These are phyloP conservation scores for Dolichomitus sp. DNA, from an alignment of 2,888 invertebrate species.

Conservation along the genomic window DNA sequence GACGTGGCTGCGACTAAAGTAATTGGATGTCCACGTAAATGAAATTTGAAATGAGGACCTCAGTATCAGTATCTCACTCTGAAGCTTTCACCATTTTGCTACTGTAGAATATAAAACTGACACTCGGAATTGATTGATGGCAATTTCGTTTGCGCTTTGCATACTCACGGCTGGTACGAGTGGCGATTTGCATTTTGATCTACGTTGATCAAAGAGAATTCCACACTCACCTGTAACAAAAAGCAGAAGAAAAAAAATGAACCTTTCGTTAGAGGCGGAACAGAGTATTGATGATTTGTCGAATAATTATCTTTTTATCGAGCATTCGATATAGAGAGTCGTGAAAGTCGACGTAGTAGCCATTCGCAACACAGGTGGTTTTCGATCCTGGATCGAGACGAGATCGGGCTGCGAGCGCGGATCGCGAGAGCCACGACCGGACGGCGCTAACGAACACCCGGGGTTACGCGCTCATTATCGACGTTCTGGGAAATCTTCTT, in stretches of 20 bases:
- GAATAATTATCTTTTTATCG: constrained; percentile 55
- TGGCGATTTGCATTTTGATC: constrained; percentile 6
- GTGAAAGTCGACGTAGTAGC: constrained; percentile 43
- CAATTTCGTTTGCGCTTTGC: neutral
- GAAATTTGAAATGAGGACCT: neutral
- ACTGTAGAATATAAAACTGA: neutral
- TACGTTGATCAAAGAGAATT: constrained; percentile 7
- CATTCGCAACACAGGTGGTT: constrained; percentile 27
- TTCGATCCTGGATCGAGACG: constrained; percentile 28
- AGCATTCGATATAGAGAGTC: constrained; percentile 49
- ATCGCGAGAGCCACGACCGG: constrained; percentile 53
- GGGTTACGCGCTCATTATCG: constrained; percentile 66
- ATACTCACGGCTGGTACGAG: constrained; percentile 7
- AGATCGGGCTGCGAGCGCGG: constrained; percentile 39
- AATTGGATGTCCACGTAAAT: neutral
- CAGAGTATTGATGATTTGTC: constrained; percentile 6
- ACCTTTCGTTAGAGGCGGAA: neutral
- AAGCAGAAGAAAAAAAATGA: constrained; percentile 28
- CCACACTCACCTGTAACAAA: constrained; percentile 67
- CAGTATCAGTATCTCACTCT: neutral
- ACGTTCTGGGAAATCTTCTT: constrained; percentile 69
- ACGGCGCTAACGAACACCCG: constrained; percentile 68
- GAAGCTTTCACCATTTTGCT: neutral
- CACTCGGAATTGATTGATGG: constrained; percentile 4
- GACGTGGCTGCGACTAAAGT: neutral